A percentile compares a stretch with the other conserved stretches of the same genome.
Conservation (phyloP, 2,888 invertebrate genomes). For the Idaea aversata region DNA sequence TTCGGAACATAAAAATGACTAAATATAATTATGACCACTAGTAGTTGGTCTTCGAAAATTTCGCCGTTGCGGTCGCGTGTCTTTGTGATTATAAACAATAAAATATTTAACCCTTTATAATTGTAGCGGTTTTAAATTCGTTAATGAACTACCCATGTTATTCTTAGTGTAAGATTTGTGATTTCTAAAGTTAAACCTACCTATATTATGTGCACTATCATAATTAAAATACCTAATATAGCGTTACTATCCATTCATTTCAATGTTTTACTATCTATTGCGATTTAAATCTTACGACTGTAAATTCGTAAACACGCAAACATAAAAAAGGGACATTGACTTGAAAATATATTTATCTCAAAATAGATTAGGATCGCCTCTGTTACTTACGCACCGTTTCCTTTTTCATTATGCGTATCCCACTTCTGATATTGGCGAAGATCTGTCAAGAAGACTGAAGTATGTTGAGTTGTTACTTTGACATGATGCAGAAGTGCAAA, state of each 20-base stretch:
- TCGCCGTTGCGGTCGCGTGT: slow-evolving; percentile 31
- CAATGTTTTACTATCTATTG: background rate
- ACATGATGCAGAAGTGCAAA: slow-evolving; percentile 9
- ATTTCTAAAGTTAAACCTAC: slow-evolving; percentile 65
- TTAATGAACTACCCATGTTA: slow-evolving; percentile 53
- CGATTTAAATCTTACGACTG: background rate
- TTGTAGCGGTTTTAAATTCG: slow-evolving; percentile 57
- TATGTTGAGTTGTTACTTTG: slow-evolving; percentile 14
- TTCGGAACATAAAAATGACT: slow-evolving; percentile 2
- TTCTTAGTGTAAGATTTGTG: slow-evolving; percentile 60
- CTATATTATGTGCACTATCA: slow-evolving; percentile 37
- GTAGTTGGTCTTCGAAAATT: slow-evolving; percentile 15
- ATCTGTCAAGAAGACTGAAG: slow-evolving; percentile 24
- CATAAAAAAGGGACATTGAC: background rate
- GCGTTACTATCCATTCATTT: slow-evolving; percentile 23
- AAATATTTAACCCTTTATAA: slow-evolving; percentile 54
- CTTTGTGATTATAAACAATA: slow-evolving; percentile 40
- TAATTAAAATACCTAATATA: slow-evolving; percentile 47
- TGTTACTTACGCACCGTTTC: slow-evolving; percentile 1
- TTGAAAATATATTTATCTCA: background rate
- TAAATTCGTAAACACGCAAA: background rate
- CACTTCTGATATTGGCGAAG: slow-evolving; percentile 16
- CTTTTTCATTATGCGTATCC: background rate
- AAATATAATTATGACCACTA: slow-evolving; percentile 18
- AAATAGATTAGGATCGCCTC: background rate